Percentiles rank a stretch among this genome's conserved stretches.
Evolutionary conservation across 2,888 invertebrate genomes (phyloP).

Genomic region (Drymonia ruficornis): DNA sequence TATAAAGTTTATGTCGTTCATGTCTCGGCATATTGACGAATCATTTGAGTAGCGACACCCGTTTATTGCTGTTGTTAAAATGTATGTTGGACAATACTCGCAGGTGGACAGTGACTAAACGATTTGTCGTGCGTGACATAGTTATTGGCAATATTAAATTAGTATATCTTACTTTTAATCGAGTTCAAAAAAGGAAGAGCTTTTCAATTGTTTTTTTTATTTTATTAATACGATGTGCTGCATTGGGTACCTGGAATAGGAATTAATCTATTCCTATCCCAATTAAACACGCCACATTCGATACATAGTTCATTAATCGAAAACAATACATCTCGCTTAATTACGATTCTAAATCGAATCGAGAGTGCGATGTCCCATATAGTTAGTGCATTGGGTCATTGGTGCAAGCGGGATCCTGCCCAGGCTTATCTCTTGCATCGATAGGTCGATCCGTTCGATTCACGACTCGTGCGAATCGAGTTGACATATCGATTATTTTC

Average conservation of each 20-base stretch:
- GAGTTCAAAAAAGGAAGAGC: too few species aligned
- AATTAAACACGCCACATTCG: slow-evolving; percentile 42
- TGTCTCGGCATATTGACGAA: slow-evolving; percentile 42
- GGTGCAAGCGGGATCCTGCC: slow-evolving; percentile 47
- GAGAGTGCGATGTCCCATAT: slow-evolving; percentile 71
- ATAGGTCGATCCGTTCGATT: slow-evolving; percentile 60
- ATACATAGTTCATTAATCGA: slow-evolving; percentile 46
- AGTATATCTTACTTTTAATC: too few species aligned
- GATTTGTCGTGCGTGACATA: too few species aligned
- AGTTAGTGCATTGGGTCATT: slow-evolving; percentile 77
- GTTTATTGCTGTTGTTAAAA: slow-evolving; percentile 32
- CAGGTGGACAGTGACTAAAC: too few species aligned
- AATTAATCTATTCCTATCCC: slow-evolving; percentile 34
- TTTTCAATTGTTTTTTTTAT: too few species aligned
- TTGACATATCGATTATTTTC: slow-evolving; percentile 51
- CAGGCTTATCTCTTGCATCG: slow-evolving; percentile 51
- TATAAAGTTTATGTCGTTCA: slow-evolving; percentile 46
- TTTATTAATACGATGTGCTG: too few species aligned
- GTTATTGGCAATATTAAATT: too few species aligned
- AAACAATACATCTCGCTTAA: slow-evolving; percentile 67
- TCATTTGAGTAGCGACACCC: slow-evolving; percentile 38
- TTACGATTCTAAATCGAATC: slow-evolving; percentile 66
- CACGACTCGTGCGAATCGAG: slow-evolving; percentile 53
- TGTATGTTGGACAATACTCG: neutral
- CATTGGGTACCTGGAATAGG: too few species aligned